A percentile compares a stretch with the other conserved stretches of the same genome.
These are phyloP conservation scores for Apaloderma vittatum DNA, from an alignment of 2,113 vertebrate genomes.

Conservation along the genomic window DNA sequence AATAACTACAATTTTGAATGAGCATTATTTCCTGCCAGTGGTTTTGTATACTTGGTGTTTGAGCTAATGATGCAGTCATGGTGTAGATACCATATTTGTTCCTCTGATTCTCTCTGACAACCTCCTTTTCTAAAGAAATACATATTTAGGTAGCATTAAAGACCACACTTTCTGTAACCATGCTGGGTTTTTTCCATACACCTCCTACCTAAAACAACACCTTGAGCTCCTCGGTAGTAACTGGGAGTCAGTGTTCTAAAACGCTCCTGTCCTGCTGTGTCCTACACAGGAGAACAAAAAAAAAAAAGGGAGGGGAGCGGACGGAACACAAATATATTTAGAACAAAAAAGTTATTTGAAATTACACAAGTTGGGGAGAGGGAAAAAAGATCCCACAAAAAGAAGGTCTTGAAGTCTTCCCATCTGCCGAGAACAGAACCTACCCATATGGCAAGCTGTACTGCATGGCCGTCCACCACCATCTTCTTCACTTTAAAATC, in stretches of 20 bases:
- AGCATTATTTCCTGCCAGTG: background rate
- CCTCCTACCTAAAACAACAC: conserved; percentile 68
- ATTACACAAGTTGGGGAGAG: background rate
- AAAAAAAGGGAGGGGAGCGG: background rate
- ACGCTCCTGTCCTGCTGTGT: conserved; percentile 73
- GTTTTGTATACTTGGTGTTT: background rate
- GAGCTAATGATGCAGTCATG: background rate
- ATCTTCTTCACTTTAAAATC: conserved; percentile 63
- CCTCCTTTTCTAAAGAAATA: background rate
- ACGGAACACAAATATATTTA: background rate
- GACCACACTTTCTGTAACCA: background rate
- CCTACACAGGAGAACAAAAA: background rate
- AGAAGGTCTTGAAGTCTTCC: rapidly evolving
- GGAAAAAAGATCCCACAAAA: background rate
- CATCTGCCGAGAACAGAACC: background rate
- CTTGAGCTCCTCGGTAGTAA: conserved; percentile 74
- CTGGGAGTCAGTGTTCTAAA: conserved; percentile 64
- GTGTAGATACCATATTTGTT: background rate
- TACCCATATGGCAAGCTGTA: conserved; percentile 65
- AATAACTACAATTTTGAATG: background rate
- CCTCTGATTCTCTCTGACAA: background rate
- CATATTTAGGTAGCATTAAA: background rate
- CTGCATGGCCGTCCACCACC: background rate
- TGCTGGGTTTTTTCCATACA: background rate
- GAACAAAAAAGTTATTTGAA: background rate